A percentile compares a stretch with the other conserved stretches of the same genome.
These are phyloP conservation scores for Sinodicranocentrus sp. DNA, from an alignment of 2,888 invertebrate genomes.

Conservation along the genomic window DNA sequence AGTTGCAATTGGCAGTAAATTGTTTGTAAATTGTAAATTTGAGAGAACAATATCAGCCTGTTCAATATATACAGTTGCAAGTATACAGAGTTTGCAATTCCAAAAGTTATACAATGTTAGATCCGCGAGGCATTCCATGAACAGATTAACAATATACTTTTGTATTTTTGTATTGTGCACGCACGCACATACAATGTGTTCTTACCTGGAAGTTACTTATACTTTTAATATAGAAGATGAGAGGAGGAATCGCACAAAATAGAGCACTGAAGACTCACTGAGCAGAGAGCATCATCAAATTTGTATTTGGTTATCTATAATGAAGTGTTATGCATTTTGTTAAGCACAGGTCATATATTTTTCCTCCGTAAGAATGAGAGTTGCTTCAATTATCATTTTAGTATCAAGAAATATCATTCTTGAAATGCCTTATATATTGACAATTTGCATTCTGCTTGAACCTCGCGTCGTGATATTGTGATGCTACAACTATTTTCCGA, in stretches of 20 bases:
- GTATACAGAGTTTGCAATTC: not conserved
- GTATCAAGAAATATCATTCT: too few relatives aligned
- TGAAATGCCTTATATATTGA: too few relatives aligned
- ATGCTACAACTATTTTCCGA: too few relatives aligned
- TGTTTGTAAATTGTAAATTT: not conserved
- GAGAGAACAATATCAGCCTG: not conserved
- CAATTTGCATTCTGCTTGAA: not conserved
- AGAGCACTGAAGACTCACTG: conserved; percentile 55
- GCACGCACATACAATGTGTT: conserved; percentile 12
- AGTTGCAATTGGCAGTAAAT: not conserved
- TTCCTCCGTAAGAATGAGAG: conserved; percentile 11
- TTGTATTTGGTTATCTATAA: conserved; percentile 52
- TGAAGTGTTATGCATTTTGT: conserved; percentile 32
- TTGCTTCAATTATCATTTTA: not conserved
- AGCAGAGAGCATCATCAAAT: conserved; percentile 59
- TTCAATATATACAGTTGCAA: not conserved
- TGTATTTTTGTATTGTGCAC: conserved; percentile 20
- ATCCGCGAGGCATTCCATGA: not conserved
- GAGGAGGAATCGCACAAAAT: conserved; percentile 38
- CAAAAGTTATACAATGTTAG: conserved; percentile 7
- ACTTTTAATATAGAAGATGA: not conserved
- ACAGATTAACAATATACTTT: not conserved
- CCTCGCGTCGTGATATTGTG: not conserved
- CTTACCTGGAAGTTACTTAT: conserved; percentile 33
- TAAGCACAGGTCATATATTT: not conserved